Conservation (phyloP, 2,113 vertebrate species). For the Etheostoma spectabile region DNA sequence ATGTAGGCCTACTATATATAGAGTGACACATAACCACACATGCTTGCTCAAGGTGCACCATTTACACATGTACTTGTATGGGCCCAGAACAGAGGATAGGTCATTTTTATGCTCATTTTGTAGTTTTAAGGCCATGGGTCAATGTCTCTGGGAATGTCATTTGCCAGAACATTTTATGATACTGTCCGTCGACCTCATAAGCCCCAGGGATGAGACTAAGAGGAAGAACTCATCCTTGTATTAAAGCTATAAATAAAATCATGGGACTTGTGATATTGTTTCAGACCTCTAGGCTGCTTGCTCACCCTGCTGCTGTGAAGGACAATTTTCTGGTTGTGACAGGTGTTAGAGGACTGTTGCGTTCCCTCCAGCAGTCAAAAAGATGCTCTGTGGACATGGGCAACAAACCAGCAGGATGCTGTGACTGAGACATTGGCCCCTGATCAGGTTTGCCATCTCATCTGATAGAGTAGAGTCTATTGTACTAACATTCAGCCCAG, state of each 20-base stretch:
- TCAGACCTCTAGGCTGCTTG: constrained; percentile 69
- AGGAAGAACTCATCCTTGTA: constrained; percentile 65
- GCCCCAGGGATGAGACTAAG: constrained; percentile 50
- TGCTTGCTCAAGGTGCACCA: constrained; percentile 6
- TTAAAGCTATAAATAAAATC: constrained; percentile 80
- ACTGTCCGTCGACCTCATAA: constrained; percentile 46
- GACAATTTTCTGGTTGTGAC: constrained; percentile 64
- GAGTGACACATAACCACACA: neutral
- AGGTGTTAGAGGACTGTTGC: constrained; percentile 67
- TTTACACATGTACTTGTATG: constrained; percentile 19
- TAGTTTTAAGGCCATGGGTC: constrained; percentile 58
- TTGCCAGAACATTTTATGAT: constrained; percentile 65
- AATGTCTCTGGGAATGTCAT: constrained; percentile 66
- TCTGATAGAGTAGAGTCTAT: constrained; percentile 32
- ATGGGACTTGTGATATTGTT: constrained; percentile 74
- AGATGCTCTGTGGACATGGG: constrained; percentile 40
- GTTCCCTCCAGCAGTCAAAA: constrained; percentile 45
- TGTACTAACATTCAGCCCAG: constrained; percentile 31
- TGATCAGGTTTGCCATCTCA: constrained; percentile 48
- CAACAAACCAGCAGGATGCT: constrained; percentile 42
- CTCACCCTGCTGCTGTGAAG: constrained; percentile 63
- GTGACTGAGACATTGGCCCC: constrained; percentile 43
- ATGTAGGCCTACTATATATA: neutral
- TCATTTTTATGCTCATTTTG: constrained; percentile 47
- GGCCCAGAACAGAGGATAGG: constrained; percentile 28